These are phyloP conservation scores for Tychaedon coryphoeus DNA, from an alignment of 2,113 vertebrate genomes.

Conservation along the genomic window DNA sequence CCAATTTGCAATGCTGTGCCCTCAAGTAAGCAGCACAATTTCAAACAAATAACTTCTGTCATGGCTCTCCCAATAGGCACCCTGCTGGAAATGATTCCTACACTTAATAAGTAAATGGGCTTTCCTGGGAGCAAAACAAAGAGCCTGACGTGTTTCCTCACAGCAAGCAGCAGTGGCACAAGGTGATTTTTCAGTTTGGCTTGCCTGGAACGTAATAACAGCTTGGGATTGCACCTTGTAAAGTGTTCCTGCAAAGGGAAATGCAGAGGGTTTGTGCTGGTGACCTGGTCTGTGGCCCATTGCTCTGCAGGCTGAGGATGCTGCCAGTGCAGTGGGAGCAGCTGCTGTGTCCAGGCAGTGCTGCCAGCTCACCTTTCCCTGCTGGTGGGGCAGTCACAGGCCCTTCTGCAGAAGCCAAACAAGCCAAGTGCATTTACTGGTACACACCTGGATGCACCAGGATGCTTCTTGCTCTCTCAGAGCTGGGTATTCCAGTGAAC, in stretches of 20 bases:
- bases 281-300: background rate
- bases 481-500: background rate
- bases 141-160: background rate
- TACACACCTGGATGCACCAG: rapidly evolving
- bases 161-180: background rate
- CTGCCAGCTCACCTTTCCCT: rapidly evolving
- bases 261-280: background rate
- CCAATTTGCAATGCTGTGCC: background rate
- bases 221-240: background rate
- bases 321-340: background rate
- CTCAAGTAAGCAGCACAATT: background rate
- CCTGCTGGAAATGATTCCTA: slow-evolving; percentile 29
- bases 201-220: background rate
- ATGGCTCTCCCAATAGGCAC: background rate
- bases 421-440: background rate
- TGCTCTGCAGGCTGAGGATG: background rate
- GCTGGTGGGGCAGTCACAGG: rapidly evolving
- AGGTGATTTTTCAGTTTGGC: background rate
- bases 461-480: background rate
- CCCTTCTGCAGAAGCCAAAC: background rate
- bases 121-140: slow-evolving; percentile 17
- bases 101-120: background rate
- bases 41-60: background rate
- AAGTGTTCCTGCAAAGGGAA: background rate
- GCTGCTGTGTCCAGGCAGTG: background rate